These are phyloP conservation scores for Andrena fulva DNA, from an alignment of 2,888 invertebrate genomes.

Conservation along the genomic window DNA sequence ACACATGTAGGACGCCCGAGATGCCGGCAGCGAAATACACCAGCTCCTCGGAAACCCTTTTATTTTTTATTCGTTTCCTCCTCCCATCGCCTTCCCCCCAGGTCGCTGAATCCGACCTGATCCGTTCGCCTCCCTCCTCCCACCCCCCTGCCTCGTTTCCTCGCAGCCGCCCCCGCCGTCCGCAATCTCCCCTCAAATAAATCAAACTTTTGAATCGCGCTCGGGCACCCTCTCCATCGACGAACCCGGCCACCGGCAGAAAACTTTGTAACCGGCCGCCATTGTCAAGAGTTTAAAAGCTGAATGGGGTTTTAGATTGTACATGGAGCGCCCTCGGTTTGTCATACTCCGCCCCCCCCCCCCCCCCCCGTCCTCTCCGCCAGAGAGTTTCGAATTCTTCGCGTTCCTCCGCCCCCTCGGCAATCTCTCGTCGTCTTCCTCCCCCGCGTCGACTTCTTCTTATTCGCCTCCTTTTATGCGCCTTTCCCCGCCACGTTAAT, in stretches of 20 bases:
- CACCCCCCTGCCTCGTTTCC: slow-evolving; percentile 8
- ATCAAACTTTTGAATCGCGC: slow-evolving; percentile 84
- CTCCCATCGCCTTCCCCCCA: slow-evolving; percentile 40
- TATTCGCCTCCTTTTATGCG: slow-evolving; percentile 4
- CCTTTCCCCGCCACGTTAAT: slow-evolving; percentile 25
- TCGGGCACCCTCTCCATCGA: slow-evolving; percentile 49
- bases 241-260: slow-evolving; percentile 67
- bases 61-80: slow-evolving; percentile 30
- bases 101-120: slow-evolving; percentile 63
- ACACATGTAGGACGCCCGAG: slow-evolving; percentile 73
- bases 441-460: slow-evolving; percentile 1
- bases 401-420: slow-evolving; percentile 46
- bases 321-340: slow-evolving; percentile 80
- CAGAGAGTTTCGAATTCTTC: slow-evolving; percentile 76
- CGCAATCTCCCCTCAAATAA: slow-evolving; percentile 84
- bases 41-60: slow-evolving; percentile 39
- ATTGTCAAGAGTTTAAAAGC: slow-evolving; percentile 84
- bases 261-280: slow-evolving; percentile 82
- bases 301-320: slow-evolving; percentile 84
- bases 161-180: slow-evolving; percentile 70
- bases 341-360: slow-evolving; percentile 68
- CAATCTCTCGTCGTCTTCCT: slow-evolving; percentile 32
- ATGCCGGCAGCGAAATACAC: slow-evolving; percentile 74
- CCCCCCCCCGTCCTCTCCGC: slow-evolving; percentile 38
- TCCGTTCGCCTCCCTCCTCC: slow-evolving; percentile 39